phyloP scores from a whole-genome alignment of 2,113 vertebrate species.

The Catharus fuscescens region DNA sequence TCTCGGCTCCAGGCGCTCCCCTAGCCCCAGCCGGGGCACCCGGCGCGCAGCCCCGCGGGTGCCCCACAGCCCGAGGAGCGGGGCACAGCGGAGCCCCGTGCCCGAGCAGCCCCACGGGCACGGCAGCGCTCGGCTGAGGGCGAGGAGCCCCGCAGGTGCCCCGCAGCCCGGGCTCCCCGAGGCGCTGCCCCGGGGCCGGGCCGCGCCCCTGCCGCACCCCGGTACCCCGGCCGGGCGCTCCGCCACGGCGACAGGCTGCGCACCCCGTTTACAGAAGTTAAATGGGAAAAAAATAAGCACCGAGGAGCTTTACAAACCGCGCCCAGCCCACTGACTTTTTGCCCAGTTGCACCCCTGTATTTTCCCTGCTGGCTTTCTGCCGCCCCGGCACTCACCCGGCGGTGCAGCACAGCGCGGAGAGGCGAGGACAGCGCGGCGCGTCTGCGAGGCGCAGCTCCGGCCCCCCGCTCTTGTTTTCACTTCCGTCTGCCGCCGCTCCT shows the following conservation, averaged over 20 bases:
- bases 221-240: not conserved
- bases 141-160: not conserved
- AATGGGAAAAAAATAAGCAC: not conserved
- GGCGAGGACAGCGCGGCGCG: not conserved
- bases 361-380: not conserved
- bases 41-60: too few species aligned
- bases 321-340: not conserved
- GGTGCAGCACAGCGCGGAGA: not conserved
- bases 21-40: not conserved
- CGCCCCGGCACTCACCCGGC: not conserved
- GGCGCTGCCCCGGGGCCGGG: not conserved
- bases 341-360: rapidly evolving
- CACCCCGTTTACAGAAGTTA: not conserved
- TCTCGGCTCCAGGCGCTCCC: too few species aligned
- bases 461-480: slow-evolving; percentile 24
- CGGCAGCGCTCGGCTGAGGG: not conserved
- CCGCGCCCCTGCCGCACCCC: not conserved
- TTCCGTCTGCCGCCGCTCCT: slow-evolving; percentile 31
- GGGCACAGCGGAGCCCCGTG: not conserved
- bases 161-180: not conserved
- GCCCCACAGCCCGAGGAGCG: not conserved
- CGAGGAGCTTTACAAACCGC: not conserved
- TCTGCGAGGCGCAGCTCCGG: not conserved
- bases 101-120: not conserved
- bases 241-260: not conserved